Conservation (phyloP, 1,140 invertebrate species). For the Globodera ellingtonae region DNA sequence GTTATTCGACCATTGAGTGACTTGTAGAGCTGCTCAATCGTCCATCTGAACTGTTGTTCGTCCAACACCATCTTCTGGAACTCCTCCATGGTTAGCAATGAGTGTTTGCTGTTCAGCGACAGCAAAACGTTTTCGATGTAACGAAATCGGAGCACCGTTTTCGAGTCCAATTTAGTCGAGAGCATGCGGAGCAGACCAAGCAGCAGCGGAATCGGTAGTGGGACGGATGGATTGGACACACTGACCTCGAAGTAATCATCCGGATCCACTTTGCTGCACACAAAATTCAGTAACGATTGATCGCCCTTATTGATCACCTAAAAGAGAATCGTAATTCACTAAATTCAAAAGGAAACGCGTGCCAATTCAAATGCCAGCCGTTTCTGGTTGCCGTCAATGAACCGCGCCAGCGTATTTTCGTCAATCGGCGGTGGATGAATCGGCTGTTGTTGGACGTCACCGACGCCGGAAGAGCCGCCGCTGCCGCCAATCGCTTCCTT, state of each 20-base stretch:
- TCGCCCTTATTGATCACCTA: constrained; percentile 34
- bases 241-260: constrained; percentile 33
- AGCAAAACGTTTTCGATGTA: constrained; percentile 37
- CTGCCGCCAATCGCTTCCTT: constrained; percentile 7
- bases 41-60: constrained; percentile 6
- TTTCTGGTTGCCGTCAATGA: constrained; percentile 37
- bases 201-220: constrained; percentile 23
- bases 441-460: constrained; percentile 7
- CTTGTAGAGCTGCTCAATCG: constrained; percentile 2
- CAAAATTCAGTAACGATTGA: constrained; percentile 23
- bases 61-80: constrained; percentile 1
- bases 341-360: neutral
- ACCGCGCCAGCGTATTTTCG: constrained; percentile 7
- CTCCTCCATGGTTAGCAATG: constrained; percentile 2
- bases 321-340: constrained; percentile 7
- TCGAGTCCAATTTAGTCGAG: constrained; percentile 28
- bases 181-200: constrained; percentile 21
- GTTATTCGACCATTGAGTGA: neutral
- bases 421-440: constrained; percentile 16
- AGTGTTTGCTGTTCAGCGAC: constrained; percentile 26
- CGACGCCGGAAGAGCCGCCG: neutral
- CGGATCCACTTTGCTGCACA: constrained; percentile 44
- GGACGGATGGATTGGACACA: constrained; percentile 8
- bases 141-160: constrained; percentile 34
- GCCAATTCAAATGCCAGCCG: constrained; percentile 37